Conservation (phyloP, 2,113 vertebrate genomes). For the Hyla sarda region DNA sequence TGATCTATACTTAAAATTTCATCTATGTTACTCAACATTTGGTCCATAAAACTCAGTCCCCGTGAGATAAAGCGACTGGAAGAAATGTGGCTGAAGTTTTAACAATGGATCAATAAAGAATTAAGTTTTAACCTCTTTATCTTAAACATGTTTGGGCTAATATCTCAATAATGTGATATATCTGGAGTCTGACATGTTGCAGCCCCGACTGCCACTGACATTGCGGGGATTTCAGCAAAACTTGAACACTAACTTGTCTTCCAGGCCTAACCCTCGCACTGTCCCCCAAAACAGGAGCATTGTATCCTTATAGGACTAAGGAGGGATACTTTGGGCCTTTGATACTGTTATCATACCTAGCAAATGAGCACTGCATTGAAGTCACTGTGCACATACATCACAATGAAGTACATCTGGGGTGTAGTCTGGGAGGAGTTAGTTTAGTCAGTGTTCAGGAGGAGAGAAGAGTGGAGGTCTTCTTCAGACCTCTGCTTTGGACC, state of each 20-base stretch:
- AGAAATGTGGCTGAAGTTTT: slow-evolving; percentile 49
- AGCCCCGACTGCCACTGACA: not conserved
- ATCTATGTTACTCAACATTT: slow-evolving; percentile 50
- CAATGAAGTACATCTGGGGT: too few relatives aligned
- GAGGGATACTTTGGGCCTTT: too few relatives aligned
- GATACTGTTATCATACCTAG: too few relatives aligned
- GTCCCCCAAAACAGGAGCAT: too few relatives aligned
- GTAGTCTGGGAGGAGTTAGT: too few relatives aligned
- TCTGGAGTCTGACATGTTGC: not conserved
- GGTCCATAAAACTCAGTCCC: slow-evolving; percentile 27
- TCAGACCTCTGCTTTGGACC: too few relatives aligned
- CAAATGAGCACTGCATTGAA: too few relatives aligned
- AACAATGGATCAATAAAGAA: slow-evolving; percentile 44
- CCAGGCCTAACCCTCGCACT: not conserved
- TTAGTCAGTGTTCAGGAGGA: too few relatives aligned
- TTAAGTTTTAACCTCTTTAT: slow-evolving; percentile 53
- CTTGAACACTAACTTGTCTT: too few relatives aligned
- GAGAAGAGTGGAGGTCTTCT: too few relatives aligned
- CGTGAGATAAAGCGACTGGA: not conserved
- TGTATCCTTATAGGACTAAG: too few relatives aligned
- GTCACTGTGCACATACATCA: too few relatives aligned
- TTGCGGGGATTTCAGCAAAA: slow-evolving; percentile 13
- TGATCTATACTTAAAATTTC: slow-evolving; percentile 54
- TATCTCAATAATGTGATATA: slow-evolving; percentile 36
- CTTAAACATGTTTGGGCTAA: slow-evolving; percentile 34